Evolutionary conservation across 2,113 vertebrate genomes (phyloP).

Genomic region (Pitta sordida): DNA sequence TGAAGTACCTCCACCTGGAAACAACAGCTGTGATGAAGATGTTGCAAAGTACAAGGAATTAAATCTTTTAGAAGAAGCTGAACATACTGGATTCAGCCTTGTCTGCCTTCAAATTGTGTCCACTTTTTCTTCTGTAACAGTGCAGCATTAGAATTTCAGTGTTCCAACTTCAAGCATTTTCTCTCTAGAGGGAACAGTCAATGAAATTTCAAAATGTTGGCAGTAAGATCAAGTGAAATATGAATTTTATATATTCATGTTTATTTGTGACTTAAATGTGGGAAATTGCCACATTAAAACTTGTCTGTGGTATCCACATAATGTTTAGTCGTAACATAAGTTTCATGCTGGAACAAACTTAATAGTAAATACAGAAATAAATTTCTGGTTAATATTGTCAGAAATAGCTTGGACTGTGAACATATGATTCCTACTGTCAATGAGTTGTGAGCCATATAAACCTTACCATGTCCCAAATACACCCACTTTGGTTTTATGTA

Average conservation of each 20-base stretch:
- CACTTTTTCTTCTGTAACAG: conserved; percentile 33
- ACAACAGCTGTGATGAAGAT: not conserved
- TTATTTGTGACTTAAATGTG: not conserved
- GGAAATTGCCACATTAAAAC: not conserved
- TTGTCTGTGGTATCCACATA: not conserved
- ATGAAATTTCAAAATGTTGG: conserved; percentile 3
- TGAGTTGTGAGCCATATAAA: not conserved
- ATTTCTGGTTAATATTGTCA: not conserved
- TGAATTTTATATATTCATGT: not conserved
- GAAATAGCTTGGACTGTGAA: not conserved
- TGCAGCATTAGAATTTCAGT: not conserved
- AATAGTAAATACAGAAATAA: not conserved
- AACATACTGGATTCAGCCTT: not conserved
- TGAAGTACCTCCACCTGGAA: not conserved
- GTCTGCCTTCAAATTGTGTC: not conserved
- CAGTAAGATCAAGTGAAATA: conserved; percentile 52
- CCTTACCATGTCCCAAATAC: not conserved
- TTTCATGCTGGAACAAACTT: not conserved
- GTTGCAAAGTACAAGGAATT: conserved; percentile 7
- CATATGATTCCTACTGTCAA: not conserved
- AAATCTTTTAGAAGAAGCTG: not conserved
- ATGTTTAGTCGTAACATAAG: not conserved
- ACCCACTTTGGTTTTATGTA: not conserved
- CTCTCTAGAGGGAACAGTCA: not conserved
- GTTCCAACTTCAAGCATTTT: not conserved